Conservation (phyloP, 2,888 invertebrate genomes). For the Heliconius aoede region DNA sequence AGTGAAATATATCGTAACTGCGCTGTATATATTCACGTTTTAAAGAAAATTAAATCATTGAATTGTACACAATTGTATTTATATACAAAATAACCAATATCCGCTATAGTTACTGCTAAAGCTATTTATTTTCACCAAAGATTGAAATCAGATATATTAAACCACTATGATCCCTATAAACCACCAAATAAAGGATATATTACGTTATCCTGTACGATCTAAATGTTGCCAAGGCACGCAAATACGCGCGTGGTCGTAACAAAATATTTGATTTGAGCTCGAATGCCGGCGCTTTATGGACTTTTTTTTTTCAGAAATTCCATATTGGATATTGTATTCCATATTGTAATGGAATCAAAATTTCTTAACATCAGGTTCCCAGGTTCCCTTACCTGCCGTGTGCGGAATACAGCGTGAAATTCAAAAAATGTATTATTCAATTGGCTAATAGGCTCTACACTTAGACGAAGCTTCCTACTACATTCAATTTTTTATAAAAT, state of each 20-base stretch:
- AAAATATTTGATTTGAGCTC: slow-evolving; percentile 45
- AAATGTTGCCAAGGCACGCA: slow-evolving; percentile 35
- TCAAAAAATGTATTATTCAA: not conserved
- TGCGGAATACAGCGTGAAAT: no score
- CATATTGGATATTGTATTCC: not conserved
- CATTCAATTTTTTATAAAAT: not conserved
- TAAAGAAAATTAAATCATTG: not conserved
- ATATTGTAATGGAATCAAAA: not conserved
- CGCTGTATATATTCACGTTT: no score
- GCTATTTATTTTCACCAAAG: slow-evolving; percentile 23
- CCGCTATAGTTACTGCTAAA: slow-evolving; percentile 26
- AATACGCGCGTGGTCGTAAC: slow-evolving; percentile 35
- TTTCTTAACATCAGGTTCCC: no score
- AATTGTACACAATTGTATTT: slow-evolving; percentile 22
- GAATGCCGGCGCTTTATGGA: slow-evolving; percentile 39
- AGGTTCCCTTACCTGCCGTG: no score
- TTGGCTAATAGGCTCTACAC: not conserved
- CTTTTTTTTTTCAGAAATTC: slow-evolving; percentile 3
- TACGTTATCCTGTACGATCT: slow-evolving; percentile 24
- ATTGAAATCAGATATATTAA: slow-evolving; percentile 2
- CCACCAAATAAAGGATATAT: slow-evolving; percentile 23
- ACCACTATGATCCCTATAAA: slow-evolving; percentile 13
- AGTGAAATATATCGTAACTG: not conserved
- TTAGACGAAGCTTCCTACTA: not conserved
- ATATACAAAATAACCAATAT: slow-evolving; percentile 26